Base-by-base conservation (phyloP, 2,113 vertebrate genomes). In the Chamaea fasciata region DNA sequence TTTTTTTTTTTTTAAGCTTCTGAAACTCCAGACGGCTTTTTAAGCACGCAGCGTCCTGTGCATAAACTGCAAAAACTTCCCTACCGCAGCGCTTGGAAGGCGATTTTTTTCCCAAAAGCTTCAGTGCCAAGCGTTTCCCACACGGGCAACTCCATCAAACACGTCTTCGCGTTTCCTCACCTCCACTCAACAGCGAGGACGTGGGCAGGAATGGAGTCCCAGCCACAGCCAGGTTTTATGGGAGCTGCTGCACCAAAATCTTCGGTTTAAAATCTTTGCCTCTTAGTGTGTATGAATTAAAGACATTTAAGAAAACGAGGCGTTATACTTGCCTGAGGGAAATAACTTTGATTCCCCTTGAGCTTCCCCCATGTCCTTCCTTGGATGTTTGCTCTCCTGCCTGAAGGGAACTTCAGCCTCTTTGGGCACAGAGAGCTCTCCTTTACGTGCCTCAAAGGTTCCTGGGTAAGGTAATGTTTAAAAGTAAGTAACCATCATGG, bases 151-250 rank as follows among this genome's bases (percentile, higher is more conserved):
- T 73, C 53, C 79, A 68, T 21, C 65, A 41, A 70, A 59, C 0
- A 0, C 15, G 4, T 2, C 67, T 68, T 69, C 18, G 3, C 1
- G 1, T 62, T 76, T 83, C 59, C 62, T 82, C 15, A 35, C 47
- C 41, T 63, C 18, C 22, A 44, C 5, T 10, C 5, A 1, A 16
- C 47, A 63, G 35, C 12, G 8, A 83, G 13, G 47, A 22, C 15
- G 14, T 59, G 39, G 28, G 37, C n/a, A 81, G 46, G 74, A 89
- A 26, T 7, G 18, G 59, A n/a, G 33, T 53, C 37, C 49, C 0
- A 0, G 26, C 20, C 47, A 18, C 0, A 0, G 26, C 17, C 16
- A 7, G 64, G 28, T 19, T 53, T 52, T 62, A 17, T 2, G 1
- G 41, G 39, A 91, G 42, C 27, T 30, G 1, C 79, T 49, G 33